Base-by-base conservation (phyloP, 2,797 vertebrate species). In the Melanotaenia trifasciata region DNA sequence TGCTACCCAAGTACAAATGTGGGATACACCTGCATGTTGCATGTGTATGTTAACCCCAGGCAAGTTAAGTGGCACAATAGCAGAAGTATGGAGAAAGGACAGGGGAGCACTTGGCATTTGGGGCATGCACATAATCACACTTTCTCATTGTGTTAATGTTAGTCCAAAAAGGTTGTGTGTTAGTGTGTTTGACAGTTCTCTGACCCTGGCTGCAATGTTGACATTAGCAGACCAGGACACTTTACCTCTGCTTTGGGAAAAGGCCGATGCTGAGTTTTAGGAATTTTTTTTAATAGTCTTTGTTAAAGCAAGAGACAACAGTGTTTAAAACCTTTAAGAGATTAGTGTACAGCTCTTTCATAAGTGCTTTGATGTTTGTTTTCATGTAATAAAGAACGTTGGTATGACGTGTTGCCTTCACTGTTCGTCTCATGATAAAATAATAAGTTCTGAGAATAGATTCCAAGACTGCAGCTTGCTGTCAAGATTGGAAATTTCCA, bases 201-300 rank as follows among this genome's bases (percentile, higher is more conserved):
- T 14, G 63, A 83, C 65, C 64, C 87, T 64, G 80, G 85, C 89
- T 81, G 87, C 56, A 74, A 80, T 70, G 76, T 77, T 93, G 92
- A 94, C 89, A 82, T 78, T 87, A 86, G 90, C 86, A 71, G 84
- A 79, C 74, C 66, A 70, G 83, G 89, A 91, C 88, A 90, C 85
- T 79, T 92, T 89, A 90, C 86, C 87, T 92, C 90, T 93, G 85
- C 90, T 93, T 91, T 89, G 80, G 82, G 84, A 84, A 89, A 88
- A 84, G 70, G 79, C 86, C 87, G 67, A 84, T 51, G 70, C 84
- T 78, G 84, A 81, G 70, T 28, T 69, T 68, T 33, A 56, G 28
- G 38, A 36, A 58, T 60, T 3, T 33, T 33, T 59, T 81, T 63
- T 30, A 30, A 43, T 56, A 64, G 56, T 50, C 18, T 77, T 60